phyloP scores from a whole-genome alignment of 2,888 invertebrate genomes.

The Lottia gigantea region DNA sequence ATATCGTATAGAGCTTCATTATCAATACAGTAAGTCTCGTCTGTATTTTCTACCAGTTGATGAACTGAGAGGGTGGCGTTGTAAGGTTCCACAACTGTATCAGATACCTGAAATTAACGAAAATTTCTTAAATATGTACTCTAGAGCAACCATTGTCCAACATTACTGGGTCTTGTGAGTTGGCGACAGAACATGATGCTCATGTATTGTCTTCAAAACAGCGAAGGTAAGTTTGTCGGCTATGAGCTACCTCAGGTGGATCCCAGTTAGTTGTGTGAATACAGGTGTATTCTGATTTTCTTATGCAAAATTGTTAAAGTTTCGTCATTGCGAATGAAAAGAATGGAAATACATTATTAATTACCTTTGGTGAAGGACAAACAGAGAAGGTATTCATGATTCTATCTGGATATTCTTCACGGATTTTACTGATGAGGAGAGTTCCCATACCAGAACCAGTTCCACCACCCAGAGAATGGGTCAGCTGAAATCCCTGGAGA shows the following conservation, averaged over 20 bases:
- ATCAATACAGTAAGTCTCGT: constrained; percentile 3
- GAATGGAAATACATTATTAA: too few species aligned
- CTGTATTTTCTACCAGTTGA: constrained; percentile 7
- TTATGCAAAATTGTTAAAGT: too few species aligned
- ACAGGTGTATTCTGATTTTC: too few species aligned
- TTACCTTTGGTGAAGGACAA: constrained; percentile 1
- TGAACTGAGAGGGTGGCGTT: constrained; percentile 8
- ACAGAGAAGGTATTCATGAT: constrained; percentile 5
- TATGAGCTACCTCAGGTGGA: too few species aligned
- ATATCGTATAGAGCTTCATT: neutral
- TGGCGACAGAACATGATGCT: too few species aligned
- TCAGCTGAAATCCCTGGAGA: neutral
- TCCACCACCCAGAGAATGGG: neutral
- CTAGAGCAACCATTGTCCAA: too few species aligned
- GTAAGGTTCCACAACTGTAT: constrained; percentile 7
- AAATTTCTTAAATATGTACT: neutral
- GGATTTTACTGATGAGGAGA: constrained; percentile 7
- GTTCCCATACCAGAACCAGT: constrained; percentile 10
- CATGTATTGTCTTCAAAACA: too few species aligned
- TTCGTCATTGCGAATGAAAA: too few species aligned
- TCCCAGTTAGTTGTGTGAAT: too few species aligned
- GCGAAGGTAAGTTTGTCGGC: too few species aligned
- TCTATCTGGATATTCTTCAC: constrained; percentile 8
- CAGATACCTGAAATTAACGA: neutral
- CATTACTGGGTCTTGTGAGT: too few species aligned